A percentile compares a stretch with the other conserved stretches of the same genome.
These are phyloP conservation scores for Campodea augens DNA, from an alignment of 1,140 invertebrate genomes.

Conservation along the genomic window DNA sequence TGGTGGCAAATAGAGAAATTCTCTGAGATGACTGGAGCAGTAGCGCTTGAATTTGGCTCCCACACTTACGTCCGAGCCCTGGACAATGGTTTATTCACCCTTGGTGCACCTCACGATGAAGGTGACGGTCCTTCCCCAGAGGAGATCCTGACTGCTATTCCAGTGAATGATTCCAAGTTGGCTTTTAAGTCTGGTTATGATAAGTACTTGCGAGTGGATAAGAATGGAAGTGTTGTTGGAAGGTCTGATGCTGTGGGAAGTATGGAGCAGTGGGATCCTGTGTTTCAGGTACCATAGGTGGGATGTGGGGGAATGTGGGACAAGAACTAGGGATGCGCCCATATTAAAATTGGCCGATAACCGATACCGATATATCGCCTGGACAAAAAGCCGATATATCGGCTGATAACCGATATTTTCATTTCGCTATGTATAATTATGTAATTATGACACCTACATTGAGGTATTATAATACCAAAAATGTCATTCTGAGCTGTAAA, in stretches of 20 bases:
- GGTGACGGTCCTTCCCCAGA: constrained; percentile 71
- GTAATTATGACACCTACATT: no score
- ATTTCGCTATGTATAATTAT: no score
- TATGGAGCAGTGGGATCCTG: constrained; percentile 87
- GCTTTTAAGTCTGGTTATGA: constrained; percentile 91
- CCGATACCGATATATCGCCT: no score
- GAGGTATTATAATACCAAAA: no score
- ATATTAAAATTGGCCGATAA: no score
- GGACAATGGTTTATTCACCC: constrained; percentile 82
- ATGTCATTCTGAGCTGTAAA: no score
- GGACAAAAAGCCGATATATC: no score
- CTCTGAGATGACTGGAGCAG: constrained; percentile 61
- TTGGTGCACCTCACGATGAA: constrained; percentile 66
- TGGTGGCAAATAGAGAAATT: constrained; percentile 61
- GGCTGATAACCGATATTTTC: no score
- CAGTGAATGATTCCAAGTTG: constrained; percentile 64
- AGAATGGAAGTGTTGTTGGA: constrained; percentile 60
- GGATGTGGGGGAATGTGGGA: no score
- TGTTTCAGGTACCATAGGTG: no score
- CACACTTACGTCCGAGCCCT: constrained; percentile 66
- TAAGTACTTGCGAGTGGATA: constrained; percentile 72
- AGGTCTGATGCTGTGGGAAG: constrained; percentile 79
- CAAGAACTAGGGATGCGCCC: no score
- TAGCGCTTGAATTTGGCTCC: constrained; percentile 71
- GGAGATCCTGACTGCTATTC: constrained; percentile 82